Percentiles rank a stretch among this genome's conserved stretches.
phyloP scores from a whole-genome alignment of 2,797 vertebrate species.

The Neoniphon sammara region DNA sequence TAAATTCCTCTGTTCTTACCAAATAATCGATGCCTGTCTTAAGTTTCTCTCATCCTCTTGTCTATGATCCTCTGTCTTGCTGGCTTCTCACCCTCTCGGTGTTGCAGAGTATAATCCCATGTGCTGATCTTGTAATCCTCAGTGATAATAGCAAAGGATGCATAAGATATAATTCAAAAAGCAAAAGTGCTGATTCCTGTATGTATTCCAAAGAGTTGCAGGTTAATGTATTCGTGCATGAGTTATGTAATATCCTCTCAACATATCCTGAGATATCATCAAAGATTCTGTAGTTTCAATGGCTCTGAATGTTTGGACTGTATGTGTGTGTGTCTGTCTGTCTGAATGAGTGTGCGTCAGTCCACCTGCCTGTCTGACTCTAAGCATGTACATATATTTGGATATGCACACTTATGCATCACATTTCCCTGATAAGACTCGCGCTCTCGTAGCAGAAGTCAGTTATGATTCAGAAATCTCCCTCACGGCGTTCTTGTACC shows the following conservation, averaged over 20 bases:
- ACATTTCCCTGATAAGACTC: conserved; percentile 41
- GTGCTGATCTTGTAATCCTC: conserved; percentile 5
- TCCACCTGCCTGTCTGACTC: background rate
- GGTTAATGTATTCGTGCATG: background rate
- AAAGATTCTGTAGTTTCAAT: background rate
- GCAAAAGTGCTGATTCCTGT: background rate
- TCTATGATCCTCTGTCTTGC: conserved; percentile 3
- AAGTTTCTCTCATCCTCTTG: conserved; percentile 25
- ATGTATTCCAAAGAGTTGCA: background rate
- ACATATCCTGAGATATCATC: background rate
- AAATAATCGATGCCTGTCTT: background rate
- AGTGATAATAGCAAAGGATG: background rate
- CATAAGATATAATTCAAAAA: background rate
- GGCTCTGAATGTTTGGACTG: background rate
- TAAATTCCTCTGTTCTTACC: background rate
- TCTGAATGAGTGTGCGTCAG: background rate
- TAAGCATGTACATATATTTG: no score
- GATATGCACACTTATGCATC: conserved; percentile 2
- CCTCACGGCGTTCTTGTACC: conserved; percentile 55
- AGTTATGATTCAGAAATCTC: conserved; percentile 60
- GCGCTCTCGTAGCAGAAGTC: conserved; percentile 61
- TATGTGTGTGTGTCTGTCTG: background rate
- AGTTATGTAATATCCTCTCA: conserved; percentile 3
- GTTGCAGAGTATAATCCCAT: background rate
- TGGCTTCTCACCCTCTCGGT: conserved; percentile 6